Evolutionary conservation across 23 tunicate species (phyloP), one percentile per base, ranked within the genome.

Genomic region (Trididemnum miniatum): DNA sequence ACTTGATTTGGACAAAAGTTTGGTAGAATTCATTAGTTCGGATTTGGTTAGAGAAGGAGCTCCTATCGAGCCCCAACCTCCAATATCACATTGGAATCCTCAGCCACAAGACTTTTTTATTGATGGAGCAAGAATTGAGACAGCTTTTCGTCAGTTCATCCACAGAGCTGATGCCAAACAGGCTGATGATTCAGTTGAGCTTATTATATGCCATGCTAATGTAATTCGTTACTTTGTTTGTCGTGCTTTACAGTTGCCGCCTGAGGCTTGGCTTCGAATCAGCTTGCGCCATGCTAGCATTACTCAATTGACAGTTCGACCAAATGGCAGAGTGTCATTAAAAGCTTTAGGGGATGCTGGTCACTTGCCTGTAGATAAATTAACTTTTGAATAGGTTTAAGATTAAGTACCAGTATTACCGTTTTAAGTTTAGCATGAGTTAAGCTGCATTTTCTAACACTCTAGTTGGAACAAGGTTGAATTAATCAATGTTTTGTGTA

Each of bases 131-230:
- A 39, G 93, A 20, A 94, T 94, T 49, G 98, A 94, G 84, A 82
- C 94, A 52, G 98, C 89, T 0, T 94, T 94, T 52, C 89, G 98
- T 24, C 57, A 76, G 51, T 88, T 84, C 57, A 63, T 94, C 0
- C 98, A 88, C 35, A 79, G 98, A 24, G 98, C 98, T 18, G 72
- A 78, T 59, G 86, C 84, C 4, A 76, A 84, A 7, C 92, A 88
- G 50, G 79, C 84, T 30, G 35, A 83, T 27, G 93, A 88, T 52
- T 80, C 92, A 25, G 79, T 63, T 24, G 93, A 88, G 77, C 72
- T 94, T 12, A 65, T 87, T 35, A 90, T 95, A 2, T 95, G 99
- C 83, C 99, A 95, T 83, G 99, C 77, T 18, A 95, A 95, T 83
- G 99, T 95, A 20, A 90, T 95, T 49, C 92, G 99, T 4, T 95